Evolutionary conservation across 2,888 invertebrate species (phyloP), one percentile per base, ranked within the genome.

Genomic region (Ctenicera cuprea): DNA sequence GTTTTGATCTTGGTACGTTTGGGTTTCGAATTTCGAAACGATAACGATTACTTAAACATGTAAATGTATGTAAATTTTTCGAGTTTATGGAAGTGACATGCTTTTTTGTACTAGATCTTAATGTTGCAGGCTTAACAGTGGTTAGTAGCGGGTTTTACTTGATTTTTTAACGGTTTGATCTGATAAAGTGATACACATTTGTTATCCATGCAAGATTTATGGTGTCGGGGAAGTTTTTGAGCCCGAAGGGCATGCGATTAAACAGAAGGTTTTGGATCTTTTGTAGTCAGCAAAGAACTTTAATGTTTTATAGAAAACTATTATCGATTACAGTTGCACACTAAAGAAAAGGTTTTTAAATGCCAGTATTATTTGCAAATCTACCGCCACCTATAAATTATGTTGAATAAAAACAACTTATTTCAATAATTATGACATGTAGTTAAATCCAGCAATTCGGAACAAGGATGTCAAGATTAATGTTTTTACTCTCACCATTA

Each of bases 51-150:
- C 14, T 54, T 18, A 16, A 30, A 30, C 26, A 33, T 54, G 54
- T 33, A 33, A 54, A 54, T 54, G 9, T 30, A 54, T 54, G 54
- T 33, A 33, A 54, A 54, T 54, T 54, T 45, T 45, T 30, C 33
- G 7, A 7, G 18, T 52, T 52, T 52, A 52, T 52, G 26, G 52
- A 33, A 54, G 54, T 30, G 30, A 30, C 30, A 54, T 14, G 14
- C 5, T 50, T 50, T 50, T 54, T 52, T 54, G 30, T 54, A 11
- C 48, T 54, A 30, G n/a, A 54, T 30, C 3, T 33, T 0, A 14
- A 3, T 9, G 26, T 26, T 26, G 20, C 1, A 8, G 48, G 16
- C 9, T 7, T 48, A n/a, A n/a, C n/a, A 18, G 48, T 14, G 26
- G 26, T 26, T 26, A 26, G n/a, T 45, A 45, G 14, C 48, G 48